A percentile compares a stretch with the other conserved stretches of the same genome.
phyloP scores from a whole-genome alignment of 2,113 vertebrate genomes.

The Cardinalis cardinalis region DNA sequence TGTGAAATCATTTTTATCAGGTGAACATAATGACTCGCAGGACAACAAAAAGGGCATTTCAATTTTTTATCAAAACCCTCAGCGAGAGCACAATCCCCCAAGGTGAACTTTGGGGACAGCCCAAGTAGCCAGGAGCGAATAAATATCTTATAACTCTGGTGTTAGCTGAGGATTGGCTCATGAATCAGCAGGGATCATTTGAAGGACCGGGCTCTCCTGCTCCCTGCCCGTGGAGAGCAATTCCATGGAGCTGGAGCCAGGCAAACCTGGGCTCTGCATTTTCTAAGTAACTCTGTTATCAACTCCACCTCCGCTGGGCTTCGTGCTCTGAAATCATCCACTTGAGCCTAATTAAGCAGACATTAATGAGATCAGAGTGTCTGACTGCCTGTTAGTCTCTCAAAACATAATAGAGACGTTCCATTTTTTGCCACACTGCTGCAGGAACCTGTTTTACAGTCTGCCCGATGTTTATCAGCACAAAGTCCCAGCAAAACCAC shows the following conservation, averaged over 20 bases:
- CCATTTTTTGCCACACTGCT: background rate
- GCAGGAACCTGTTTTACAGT: background rate
- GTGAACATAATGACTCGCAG: background rate
- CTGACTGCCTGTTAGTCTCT: background rate
- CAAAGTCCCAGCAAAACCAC: background rate
- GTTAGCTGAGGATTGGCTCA: background rate
- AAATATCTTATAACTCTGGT: background rate
- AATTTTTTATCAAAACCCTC: conserved; percentile 16
- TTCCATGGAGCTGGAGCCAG: background rate
- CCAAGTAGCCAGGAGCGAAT: background rate
- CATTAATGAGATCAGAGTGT: background rate
- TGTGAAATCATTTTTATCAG: background rate
- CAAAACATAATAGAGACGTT: rapidly evolving
- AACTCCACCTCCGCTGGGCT: background rate
- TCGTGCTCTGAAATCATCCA: background rate
- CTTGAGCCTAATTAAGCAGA: background rate
- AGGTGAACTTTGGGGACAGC: background rate
- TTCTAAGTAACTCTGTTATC: background rate
- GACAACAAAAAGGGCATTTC: conserved; percentile 31
- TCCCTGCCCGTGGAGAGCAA: rapidly evolving
- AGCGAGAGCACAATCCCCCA: background rate
- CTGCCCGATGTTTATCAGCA: rapidly evolving
- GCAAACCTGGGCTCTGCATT: background rate
- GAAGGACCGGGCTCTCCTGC: background rate
- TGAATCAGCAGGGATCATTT: background rate